Percentiles rank a stretch among this genome's conserved stretches.
Evolutionary conservation across 2,113 vertebrate genomes (phyloP).

Genomic region (Brachyhypopomus gauderio): DNA sequence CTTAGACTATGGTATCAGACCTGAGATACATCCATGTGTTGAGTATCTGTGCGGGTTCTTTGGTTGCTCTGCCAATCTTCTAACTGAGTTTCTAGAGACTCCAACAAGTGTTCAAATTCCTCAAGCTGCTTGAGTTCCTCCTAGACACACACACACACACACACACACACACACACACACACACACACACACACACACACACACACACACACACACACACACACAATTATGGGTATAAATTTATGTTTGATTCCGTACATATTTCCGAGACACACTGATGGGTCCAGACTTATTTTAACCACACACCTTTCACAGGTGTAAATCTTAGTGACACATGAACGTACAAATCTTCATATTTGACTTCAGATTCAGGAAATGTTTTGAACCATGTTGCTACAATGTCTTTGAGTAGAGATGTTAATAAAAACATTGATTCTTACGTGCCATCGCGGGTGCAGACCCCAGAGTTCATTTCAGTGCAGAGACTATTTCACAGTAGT

Average conservation of each 20-base stretch:
- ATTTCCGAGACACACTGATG: not conserved
- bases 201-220: constrained; percentile 26
- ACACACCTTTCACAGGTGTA: no score
- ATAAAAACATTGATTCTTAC: no score
- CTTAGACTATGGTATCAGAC: constrained; percentile 58
- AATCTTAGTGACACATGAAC: no score
- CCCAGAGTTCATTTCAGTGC: no score
- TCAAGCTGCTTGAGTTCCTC: constrained; percentile 74
- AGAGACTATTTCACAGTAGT: no score
- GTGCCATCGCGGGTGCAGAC: no score
- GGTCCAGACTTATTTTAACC: not conserved
- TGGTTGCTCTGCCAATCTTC: constrained; percentile 72
- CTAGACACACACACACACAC: constrained; percentile 54
- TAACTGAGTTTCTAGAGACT: constrained; percentile 75
- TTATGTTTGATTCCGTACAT: no score
- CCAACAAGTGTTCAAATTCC: constrained; percentile 74
- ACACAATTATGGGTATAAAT: no score
- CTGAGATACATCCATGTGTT: constrained; percentile 47
- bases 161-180: constrained; percentile 12
- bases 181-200: not conserved
- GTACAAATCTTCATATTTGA: no score
- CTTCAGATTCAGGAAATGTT: no score
- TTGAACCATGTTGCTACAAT: no score
- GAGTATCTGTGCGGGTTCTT: constrained; percentile 56
- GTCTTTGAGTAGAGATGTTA: no score